Evolutionary conservation across 1,140 invertebrate genomes (phyloP).

Genomic region (Zaprionus tsacasi): DNA sequence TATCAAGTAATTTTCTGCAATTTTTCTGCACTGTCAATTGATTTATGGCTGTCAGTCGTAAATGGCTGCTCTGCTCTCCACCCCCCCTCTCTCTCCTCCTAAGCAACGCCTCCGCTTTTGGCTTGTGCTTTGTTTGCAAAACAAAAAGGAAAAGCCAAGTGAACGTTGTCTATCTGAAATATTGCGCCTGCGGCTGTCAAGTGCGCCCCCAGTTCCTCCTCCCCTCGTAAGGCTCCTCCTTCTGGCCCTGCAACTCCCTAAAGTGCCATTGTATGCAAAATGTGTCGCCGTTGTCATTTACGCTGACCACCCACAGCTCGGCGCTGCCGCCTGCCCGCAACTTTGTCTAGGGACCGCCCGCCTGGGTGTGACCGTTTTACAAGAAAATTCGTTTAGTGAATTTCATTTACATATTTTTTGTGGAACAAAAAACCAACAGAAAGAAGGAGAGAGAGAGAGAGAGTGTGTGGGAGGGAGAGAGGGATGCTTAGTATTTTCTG

Average conservation of each 20-base stretch:
- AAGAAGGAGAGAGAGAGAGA: slow-evolving; percentile 1
- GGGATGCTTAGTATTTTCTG: too few relatives aligned
- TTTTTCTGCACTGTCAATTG: slow-evolving; percentile 77
- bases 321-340: background rate
- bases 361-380: slow-evolving; percentile 64
- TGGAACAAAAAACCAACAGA: slow-evolving; percentile 18
- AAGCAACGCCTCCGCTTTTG: background rate
- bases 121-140: slow-evolving; percentile 60
- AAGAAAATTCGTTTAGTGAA: slow-evolving; percentile 75
- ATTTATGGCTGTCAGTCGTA: slow-evolving; percentile 62
- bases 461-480: background rate
- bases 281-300: slow-evolving; percentile 54
- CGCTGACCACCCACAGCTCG: slow-evolving; percentile 37
- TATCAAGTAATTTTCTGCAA: slow-evolving; percentile 80
- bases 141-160: slow-evolving; percentile 68
- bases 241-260: background rate
- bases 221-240: too few relatives aligned
- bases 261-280: slow-evolving; percentile 43
- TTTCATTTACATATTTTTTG: slow-evolving; percentile 57
- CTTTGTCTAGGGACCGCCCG: slow-evolving; percentile 6
- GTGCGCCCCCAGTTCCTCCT: slow-evolving; percentile 30
- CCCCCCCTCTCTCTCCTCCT: background rate
- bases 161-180: slow-evolving; percentile 52
- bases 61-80: background rate
- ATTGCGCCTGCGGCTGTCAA: slow-evolving; percentile 64